These are phyloP conservation scores for Drosophila atripex DNA, from an alignment of 2,888 invertebrate species.

Conservation along the genomic window DNA sequence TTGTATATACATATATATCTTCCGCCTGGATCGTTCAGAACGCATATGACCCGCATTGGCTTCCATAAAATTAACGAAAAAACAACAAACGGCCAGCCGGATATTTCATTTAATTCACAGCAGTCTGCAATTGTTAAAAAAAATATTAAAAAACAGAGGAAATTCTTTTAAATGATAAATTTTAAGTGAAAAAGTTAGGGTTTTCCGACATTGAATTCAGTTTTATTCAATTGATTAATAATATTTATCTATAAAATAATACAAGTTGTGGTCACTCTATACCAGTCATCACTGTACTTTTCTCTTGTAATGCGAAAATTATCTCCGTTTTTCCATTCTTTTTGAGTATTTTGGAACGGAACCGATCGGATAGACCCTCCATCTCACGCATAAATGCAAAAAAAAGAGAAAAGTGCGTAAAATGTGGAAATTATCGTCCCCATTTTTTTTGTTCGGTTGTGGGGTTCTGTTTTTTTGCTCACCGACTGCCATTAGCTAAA, in stretches of 20 bases:
- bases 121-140: conserved; percentile 40
- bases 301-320: conserved; percentile 6
- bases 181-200: too few species aligned
- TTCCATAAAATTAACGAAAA: conserved; percentile 59
- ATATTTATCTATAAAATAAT: not conserved
- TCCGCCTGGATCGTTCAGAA: conserved; percentile 57
- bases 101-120: conserved; percentile 71
- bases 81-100: conserved; percentile 58
- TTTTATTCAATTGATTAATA: not conserved
- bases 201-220: too few species aligned
- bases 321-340: conserved; percentile 13
- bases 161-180: not conserved
- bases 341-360: conserved; percentile 19
- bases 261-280: not conserved
- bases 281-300: not conserved
- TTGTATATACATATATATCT: conserved; percentile 40
- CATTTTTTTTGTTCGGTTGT: conserved; percentile 1
- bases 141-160: conserved; percentile 7
- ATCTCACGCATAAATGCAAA: conserved; percentile 28
- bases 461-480: conserved; percentile 20
- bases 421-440: conserved; percentile 32
- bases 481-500: conserved; percentile 40
- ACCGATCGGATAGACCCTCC: conserved; percentile 8
- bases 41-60: conserved; percentile 74
- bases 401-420: conserved; percentile 40